Conservation (phyloP, 2,888 invertebrate genomes). For the Carabus problematicus region DNA sequence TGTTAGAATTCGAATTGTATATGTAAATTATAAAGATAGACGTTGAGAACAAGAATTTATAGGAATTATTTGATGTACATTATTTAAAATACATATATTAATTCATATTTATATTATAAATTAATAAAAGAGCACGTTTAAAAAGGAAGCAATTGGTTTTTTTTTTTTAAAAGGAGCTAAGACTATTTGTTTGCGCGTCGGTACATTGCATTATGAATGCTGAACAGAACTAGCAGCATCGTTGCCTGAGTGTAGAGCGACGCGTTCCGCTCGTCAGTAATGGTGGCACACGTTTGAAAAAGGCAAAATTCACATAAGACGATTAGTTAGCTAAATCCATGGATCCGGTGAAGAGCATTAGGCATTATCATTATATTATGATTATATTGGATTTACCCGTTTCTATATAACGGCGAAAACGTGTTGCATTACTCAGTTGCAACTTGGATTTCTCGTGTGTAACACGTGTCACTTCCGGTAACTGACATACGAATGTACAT, state of each 20-base stretch:
- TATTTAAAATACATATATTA: too few relatives aligned
- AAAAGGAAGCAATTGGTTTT: too few relatives aligned
- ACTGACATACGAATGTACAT: constrained; percentile 1
- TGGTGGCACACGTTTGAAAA: constrained; percentile 56
- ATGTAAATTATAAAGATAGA: too few relatives aligned
- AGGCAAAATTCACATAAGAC: constrained; percentile 60
- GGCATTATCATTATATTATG: constrained; percentile 62
- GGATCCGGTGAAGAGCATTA: constrained; percentile 60
- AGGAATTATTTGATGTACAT: too few relatives aligned
- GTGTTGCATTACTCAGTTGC: constrained; percentile 41
- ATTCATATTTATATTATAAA: too few relatives aligned
- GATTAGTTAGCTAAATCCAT: constrained; percentile 60
- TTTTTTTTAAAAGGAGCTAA: too few relatives aligned
- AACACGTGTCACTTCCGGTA: constrained; percentile 38
- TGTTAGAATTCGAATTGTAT: too few relatives aligned
- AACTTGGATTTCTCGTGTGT: constrained; percentile 28
- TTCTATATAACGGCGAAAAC: constrained; percentile 31
- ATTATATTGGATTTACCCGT: constrained; percentile 60
- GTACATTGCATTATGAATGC: too few relatives aligned
- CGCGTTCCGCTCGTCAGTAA: constrained; percentile 29
- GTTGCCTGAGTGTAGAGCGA: constrained; percentile 17
- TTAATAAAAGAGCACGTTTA: too few relatives aligned
- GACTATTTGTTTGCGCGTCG: too few relatives aligned
- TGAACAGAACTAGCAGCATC: constrained; percentile 2
- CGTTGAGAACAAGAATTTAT: too few relatives aligned